These are phyloP conservation scores for Cinara cedri DNA, from an alignment of 2,888 invertebrate species.

Conservation along the genomic window DNA sequence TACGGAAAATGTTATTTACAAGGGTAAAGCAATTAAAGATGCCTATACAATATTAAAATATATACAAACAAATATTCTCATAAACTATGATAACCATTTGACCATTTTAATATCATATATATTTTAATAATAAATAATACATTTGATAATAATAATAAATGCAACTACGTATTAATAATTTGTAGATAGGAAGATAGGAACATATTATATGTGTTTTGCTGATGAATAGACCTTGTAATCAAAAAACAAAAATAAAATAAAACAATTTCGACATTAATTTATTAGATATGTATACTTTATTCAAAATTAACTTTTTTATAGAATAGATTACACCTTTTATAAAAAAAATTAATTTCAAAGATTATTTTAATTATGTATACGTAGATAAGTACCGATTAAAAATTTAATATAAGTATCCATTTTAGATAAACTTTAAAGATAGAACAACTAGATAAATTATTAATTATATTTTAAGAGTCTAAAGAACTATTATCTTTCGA, in stretches of 20 bases:
- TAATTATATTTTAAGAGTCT: no score
- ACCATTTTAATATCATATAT: constrained; percentile 8
- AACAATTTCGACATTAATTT: background rate
- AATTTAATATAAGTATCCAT: no score
- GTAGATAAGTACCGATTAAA: no score
- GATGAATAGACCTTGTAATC: background rate
- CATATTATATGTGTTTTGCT: background rate
- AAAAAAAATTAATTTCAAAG: no score
- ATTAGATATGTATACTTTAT: background rate
- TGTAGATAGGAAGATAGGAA: background rate
- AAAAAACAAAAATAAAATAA: background rate
- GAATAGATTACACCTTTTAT: no score
- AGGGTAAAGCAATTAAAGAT: constrained; percentile 22
- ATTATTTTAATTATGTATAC: no score
- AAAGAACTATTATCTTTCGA: no score
- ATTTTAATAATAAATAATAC: background rate
- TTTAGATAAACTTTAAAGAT: no score
- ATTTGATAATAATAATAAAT: constrained; percentile 7
- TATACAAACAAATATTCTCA: constrained; percentile 16
- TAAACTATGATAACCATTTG: constrained; percentile 25
- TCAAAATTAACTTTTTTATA: no score
- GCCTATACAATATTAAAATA: constrained; percentile 3
- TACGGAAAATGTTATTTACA: background rate
- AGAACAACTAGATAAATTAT: no score
- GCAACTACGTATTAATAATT: background rate